Base-by-base conservation (phyloP, 2,888 invertebrate genomes). In the Scaptomyza cyrtandrae region DNA sequence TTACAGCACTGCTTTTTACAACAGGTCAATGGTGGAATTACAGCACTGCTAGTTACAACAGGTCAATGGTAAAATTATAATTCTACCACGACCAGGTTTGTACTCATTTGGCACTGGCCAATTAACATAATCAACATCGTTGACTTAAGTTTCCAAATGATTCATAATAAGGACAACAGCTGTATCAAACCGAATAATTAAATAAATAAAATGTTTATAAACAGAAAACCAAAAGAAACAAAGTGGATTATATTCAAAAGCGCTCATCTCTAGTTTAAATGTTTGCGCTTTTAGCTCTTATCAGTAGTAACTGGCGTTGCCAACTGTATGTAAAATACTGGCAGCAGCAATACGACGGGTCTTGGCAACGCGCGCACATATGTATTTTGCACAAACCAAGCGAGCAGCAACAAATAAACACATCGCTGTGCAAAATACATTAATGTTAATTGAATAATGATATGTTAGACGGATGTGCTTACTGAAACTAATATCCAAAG, bases 371-470 rank as follows among this genome's bases (percentile, higher is more conserved):
- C 74, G 73, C 49, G 49, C 35, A 50, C 53, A 62, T 62, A 58
- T 67, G 67, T 76, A 71, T 63, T 75, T 76, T 63, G 75, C 75
- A 75, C 77, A 71, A 59, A 16, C 41, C 5, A 71, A 54, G 37
- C 63, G 63, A 68, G 43, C 56, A 68, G 71, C 67, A 75, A 76
- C 67, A 75, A 68, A 76, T 72, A 64, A 76, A 75, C 50, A 59
- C 61, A 56, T 43, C 44, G 48, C 43, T 46, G 53, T 50, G 66
- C 52, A 49, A 39, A 52, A 50, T 43, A 50, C 50, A 37, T 44
- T 39, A 58, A 54, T 39, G 14, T 39, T 9, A 50, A 35, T 19
- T 48, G 7, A 39, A 53, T 52, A 61, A 52, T 46, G 50, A 75
- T 75, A 63, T 55, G 57, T 56, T 76, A 68, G 44, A 45, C 39